Percentiles rank a stretch among this genome's conserved stretches.
Evolutionary conservation across 2,888 invertebrate species (phyloP).

Genomic region (Noctuana brunneofusca): DNA sequence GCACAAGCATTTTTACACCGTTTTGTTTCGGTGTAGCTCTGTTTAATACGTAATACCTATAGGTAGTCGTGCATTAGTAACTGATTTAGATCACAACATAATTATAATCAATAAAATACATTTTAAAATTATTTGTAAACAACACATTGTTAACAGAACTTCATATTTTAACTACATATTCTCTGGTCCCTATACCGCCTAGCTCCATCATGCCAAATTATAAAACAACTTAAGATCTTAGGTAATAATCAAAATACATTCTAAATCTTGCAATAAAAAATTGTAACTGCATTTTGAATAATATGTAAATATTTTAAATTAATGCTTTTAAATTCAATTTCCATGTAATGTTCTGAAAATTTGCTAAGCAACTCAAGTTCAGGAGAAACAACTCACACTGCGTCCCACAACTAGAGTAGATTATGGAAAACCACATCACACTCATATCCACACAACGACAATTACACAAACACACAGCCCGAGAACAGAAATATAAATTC

Average conservation of each 20-base stretch:
- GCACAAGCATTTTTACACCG: conserved; percentile 66
- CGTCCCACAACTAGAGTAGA: no score
- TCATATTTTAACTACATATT: conserved; percentile 45
- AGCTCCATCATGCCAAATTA: conserved; percentile 53
- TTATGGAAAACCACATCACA: no score
- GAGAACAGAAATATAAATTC: no score
- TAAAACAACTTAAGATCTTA: conserved; percentile 40
- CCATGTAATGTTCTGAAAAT: neutral
- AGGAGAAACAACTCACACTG: no score
- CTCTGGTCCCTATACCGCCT: conserved; percentile 66
- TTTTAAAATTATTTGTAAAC: conserved; percentile 44
- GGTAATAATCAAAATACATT: conserved; percentile 42
- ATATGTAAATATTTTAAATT: no score
- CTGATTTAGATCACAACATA: conserved; percentile 64
- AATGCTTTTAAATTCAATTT: neutral
- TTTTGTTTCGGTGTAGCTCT: conserved; percentile 39
- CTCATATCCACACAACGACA: no score
- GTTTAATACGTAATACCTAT: conserved; percentile 57
- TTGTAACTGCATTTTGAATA: no score
- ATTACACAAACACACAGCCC: no score
- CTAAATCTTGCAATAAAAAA: neutral
- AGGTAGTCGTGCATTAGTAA: conserved; percentile 65
- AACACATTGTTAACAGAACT: conserved; percentile 54
- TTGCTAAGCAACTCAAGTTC: neutral
- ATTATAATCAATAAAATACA: conserved; percentile 52